Evolutionary conservation across 2,113 vertebrate genomes (phyloP).

Genomic region (Pandion haliaetus): DNA sequence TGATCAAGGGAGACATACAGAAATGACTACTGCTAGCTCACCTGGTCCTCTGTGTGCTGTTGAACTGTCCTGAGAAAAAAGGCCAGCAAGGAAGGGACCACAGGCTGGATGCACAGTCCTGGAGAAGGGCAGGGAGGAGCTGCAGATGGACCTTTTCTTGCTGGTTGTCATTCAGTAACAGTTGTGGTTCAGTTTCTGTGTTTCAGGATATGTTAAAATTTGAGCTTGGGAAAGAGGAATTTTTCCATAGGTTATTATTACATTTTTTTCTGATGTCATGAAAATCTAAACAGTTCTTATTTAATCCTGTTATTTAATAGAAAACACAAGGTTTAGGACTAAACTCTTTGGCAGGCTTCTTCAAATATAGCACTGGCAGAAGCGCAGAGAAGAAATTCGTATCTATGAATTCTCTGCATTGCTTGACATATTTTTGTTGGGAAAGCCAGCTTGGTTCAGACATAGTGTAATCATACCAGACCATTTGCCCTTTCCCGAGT

Average conservation of each 20-base stretch:
- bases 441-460: slow-evolving; percentile 50
- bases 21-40: not conserved
- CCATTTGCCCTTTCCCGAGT: not conserved
- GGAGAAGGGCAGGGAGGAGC: not conserved
- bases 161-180: not conserved
- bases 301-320: slow-evolving; percentile 31
- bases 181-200: not conserved
- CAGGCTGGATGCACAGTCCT: not conserved
- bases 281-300: slow-evolving; percentile 33
- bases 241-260: slow-evolving; percentile 2
- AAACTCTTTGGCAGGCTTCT: slow-evolving; percentile 5
- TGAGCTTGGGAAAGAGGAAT: not conserved
- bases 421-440: slow-evolving; percentile 35
- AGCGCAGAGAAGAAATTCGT: not conserved
- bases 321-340: not conserved
- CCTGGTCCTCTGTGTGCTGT: not conserved
- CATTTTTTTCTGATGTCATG: not conserved
- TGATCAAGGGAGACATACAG: not conserved
- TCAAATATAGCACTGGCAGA: slow-evolving; percentile 71
- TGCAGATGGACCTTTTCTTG: not conserved
- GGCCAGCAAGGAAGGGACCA: not conserved
- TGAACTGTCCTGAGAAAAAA: not conserved
- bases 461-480: slow-evolving; percentile 58
- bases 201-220: not conserved
- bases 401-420: slow-evolving; percentile 59